phyloP scores from a whole-genome alignment of 2,888 invertebrate genomes.

The Nomada ruficornis region DNA sequence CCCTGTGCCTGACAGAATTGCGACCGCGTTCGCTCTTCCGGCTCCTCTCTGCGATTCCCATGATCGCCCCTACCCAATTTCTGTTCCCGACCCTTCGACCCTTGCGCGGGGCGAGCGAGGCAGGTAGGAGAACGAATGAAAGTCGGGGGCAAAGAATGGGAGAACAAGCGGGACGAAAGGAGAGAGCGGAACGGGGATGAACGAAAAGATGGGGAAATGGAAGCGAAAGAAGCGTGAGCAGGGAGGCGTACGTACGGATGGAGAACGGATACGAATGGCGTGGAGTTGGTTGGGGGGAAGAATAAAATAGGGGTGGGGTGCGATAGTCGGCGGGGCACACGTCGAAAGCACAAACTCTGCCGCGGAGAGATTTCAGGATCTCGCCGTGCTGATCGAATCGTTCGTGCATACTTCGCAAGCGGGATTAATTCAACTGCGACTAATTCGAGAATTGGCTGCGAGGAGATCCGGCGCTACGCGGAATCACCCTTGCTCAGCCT shows the following conservation, averaged over 20 bases:
- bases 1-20: slow-evolving; percentile 76
- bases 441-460: slow-evolving; percentile 76
- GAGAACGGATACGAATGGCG: slow-evolving; percentile 1
- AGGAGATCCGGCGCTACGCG: slow-evolving; percentile 40
- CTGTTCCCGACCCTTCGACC: not conserved
- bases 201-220: slow-evolving; percentile 21
- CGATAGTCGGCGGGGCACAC: slow-evolving; percentile 57
- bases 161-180: slow-evolving; percentile 7
- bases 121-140: slow-evolving; percentile 31
- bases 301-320: not conserved
- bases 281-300: not conserved
- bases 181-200: not conserved
- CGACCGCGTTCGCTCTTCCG: slow-evolving; percentile 54
- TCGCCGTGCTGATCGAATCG: slow-evolving; percentile 82
- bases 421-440: slow-evolving; percentile 76
- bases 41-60: slow-evolving; percentile 15
- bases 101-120: not conserved
- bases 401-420: slow-evolving; percentile 81
- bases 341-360: slow-evolving; percentile 81
- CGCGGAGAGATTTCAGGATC: slow-evolving; percentile 78
- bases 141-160: slow-evolving; percentile 24
- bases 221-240: not conserved
- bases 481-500: slow-evolving; percentile 12
- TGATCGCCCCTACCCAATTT: not conserved
- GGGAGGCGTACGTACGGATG: slow-evolving; percentile 6